Evolutionary conservation across 2,888 invertebrate species (phyloP), one percentile per base, ranked within the genome.

Genomic region (Octonoba sinensis): DNA sequence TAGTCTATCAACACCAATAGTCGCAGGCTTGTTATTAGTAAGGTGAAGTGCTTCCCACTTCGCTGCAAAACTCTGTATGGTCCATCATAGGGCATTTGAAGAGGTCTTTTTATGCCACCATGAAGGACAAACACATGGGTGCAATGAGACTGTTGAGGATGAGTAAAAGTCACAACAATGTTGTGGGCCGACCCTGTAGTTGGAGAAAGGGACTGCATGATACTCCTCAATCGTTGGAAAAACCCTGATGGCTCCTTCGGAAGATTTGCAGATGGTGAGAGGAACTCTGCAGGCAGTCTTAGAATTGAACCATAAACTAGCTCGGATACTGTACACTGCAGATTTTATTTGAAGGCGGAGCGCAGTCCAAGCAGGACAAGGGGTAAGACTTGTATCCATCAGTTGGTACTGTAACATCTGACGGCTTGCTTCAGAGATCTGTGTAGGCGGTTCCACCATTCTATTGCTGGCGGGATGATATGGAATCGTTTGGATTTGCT

Each of bases 271-370:
- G 57, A 18, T 57, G 20, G 57, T n/a, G 57, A 18, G n/a, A 57
- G 57, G n/a, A n/a, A n/a, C n/a, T n/a, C n/a, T n/a, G n/a, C n/a
- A n/a, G n/a, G n/a, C n/a, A n/a, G n/a, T n/a, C 47, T 11, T 47
- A 47, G 12, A n/a, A 18, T 57, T n/a, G 57, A 15, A n/a, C 57
- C 57, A 57, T 57, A 57, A 8, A 57, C 57, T n/a, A 57, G 57
- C n/a, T 57, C 20, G 11, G 57, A 15, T 57, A 18, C 8, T 15
- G 11, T 57, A 11, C 8, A 15, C 57, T 57, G 57, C 8, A n/a
- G 16, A 18, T 57, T 18, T 11, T 8, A 12, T 18, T 57, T 57
- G 11, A 57, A 18, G 57, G 57, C 57, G n/a, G 57, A n/a, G 11
- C n/a, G 20, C 8, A n/a, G 11, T 57, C 57, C 57, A 15, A n/a